Evolutionary conservation across 2,888 invertebrate species (phyloP).

Genomic region (Ferrisia virgata): DNA sequence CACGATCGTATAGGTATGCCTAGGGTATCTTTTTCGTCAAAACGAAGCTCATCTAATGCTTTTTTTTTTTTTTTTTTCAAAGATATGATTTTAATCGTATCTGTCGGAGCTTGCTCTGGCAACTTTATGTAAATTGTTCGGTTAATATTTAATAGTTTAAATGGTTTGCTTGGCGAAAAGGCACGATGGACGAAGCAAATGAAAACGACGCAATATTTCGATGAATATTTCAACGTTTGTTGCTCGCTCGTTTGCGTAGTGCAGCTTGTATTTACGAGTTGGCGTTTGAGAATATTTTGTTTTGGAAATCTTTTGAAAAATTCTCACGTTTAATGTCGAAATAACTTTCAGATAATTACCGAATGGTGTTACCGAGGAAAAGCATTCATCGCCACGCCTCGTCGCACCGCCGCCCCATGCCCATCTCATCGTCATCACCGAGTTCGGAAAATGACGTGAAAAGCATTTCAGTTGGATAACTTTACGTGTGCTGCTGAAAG

Average conservation of each 20-base stretch:
- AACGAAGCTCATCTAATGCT: no score
- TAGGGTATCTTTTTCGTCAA: no score
- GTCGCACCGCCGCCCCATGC: no score
- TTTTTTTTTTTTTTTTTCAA: background rate
- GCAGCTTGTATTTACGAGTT: background rate
- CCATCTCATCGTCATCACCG: no score
- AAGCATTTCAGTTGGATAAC: background rate
- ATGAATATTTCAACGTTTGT: background rate
- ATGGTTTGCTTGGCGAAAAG: background rate
- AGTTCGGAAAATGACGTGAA: background rate
- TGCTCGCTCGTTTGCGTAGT: background rate
- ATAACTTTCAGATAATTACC: background rate
- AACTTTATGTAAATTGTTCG: background rate
- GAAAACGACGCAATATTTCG: background rate
- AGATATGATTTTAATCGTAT: background rate
- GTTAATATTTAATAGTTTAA: background rate
- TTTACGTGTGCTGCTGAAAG: background rate
- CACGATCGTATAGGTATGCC: no score
- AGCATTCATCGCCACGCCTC: background rate
- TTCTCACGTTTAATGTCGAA: background rate
- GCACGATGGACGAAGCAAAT: background rate
- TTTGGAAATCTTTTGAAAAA: background rate
- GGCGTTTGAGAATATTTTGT: background rate
- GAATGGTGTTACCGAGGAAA: background rate
- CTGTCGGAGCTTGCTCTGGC: background rate